These are phyloP conservation scores for Corythornis madagascariensis DNA, from an alignment of 2,113 vertebrate species.

Conservation along the genomic window DNA sequence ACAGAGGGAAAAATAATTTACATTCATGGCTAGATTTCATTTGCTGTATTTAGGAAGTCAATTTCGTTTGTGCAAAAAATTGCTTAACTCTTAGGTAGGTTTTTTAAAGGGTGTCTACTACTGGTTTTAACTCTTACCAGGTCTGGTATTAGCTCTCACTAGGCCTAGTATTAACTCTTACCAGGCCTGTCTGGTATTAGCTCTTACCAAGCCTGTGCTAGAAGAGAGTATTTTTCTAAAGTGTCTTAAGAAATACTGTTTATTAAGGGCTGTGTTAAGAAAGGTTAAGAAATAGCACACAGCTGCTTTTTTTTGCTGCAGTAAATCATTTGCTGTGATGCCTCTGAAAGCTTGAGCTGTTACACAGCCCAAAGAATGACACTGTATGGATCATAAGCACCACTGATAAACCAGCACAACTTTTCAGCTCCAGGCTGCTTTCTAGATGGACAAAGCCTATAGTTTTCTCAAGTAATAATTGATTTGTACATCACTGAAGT, in stretches of 20 bases:
- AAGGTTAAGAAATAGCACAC: neutral
- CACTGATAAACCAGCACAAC: neutral
- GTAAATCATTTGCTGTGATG: neutral
- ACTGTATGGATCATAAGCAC: neutral
- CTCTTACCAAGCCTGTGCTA: neutral
- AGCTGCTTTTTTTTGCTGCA: conserved; percentile 4
- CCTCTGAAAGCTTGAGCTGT: neutral
- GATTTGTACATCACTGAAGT: neutral
- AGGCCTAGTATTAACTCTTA: neutral
- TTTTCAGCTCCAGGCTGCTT: neutral
- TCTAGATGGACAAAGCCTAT: conserved; percentile 6
- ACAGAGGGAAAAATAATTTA: neutral
- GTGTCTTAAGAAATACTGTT: neutral
- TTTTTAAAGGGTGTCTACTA: neutral
- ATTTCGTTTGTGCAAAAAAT: neutral
- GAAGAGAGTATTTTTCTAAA: neutral
- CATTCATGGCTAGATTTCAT: neutral
- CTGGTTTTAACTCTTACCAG: neutral
- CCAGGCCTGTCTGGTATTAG: neutral
- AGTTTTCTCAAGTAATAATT: neutral
- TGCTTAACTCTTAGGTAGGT: neutral
- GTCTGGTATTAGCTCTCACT: neutral
- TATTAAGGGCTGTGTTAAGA: neutral
- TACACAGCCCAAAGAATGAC: neutral
- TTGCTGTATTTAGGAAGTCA: neutral